Conservation (phyloP, 2,888 invertebrate genomes). For the Parnassius mnemosyne region DNA sequence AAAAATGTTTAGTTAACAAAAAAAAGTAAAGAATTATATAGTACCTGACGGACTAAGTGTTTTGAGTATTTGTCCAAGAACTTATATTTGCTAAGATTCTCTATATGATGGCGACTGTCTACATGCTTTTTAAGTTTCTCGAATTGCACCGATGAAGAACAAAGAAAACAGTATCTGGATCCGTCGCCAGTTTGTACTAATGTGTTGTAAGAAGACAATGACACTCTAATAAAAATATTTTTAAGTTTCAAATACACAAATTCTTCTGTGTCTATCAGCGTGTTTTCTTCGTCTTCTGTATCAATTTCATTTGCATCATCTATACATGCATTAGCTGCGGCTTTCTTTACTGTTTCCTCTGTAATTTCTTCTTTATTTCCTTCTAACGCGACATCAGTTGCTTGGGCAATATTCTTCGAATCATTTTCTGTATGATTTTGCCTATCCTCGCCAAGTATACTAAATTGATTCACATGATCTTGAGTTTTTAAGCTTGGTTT, state of each 20-base stretch:
- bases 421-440: not conserved
- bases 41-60: constrained; percentile 46
- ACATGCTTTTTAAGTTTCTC: constrained; percentile 29
- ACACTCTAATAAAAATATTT: constrained; percentile 33
- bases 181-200: constrained; percentile 35
- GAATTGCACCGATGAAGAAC: constrained; percentile 7
- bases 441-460: not conserved
- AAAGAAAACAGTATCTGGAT: constrained; percentile 34
- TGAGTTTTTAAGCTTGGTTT: not conserved
- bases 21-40: not conserved
- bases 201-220: constrained; percentile 31
- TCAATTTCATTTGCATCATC: not conserved
- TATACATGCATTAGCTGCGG: not conserved
- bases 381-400: not conserved
- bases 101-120: constrained; percentile 29
- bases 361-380: not conserved
- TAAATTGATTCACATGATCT: too few species aligned
- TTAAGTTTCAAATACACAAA: constrained; percentile 36
- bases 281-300: constrained; percentile 7
- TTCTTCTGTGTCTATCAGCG: constrained; percentile 33
- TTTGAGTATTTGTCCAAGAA: constrained; percentile 40
- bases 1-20: too few species aligned
- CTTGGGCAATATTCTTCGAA: constrained; percentile 13
- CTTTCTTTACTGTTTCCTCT: not conserved
- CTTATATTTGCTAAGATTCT: constrained; percentile 35